These are phyloP conservation scores for human DNA, from an alignment of 2,113 vertebrate species.

Conservation along the genomic window GRCh38 chr11:80829501-80830000, in stretches of 20 bases:
- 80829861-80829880: background rate
- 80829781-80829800: background rate
- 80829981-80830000: background rate
- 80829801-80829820: background rate
- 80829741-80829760: background rate
- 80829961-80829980: background rate
- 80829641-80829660: background rate
- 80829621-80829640: background rate
- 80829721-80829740: background rate
- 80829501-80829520: background rate
- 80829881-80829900: background rate
- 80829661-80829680: background rate
- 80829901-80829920: background rate
- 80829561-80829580: background rate
- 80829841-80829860: background rate
- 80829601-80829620: background rate
- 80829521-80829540: background rate
- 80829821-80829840: background rate
- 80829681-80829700: background rate
- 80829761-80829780: background rate
- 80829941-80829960: background rate
- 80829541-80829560: background rate
- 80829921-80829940: background rate
- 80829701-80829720: background rate
- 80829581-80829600: background rate